phyloP scores from a whole-genome alignment of 2,797 vertebrate species.

The Crenuchus spilurus region DNA sequence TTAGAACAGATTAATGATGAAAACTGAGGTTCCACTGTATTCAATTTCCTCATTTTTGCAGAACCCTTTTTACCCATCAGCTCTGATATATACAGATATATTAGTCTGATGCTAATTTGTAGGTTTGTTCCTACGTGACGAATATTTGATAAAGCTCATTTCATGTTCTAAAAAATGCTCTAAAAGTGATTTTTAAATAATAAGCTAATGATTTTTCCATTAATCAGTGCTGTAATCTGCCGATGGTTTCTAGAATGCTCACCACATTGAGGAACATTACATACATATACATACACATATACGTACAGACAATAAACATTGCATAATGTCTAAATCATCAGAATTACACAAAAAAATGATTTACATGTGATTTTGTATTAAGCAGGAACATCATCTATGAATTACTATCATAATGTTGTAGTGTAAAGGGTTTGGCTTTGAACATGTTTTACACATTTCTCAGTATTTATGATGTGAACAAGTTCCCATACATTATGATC shows the following conservation, averaged over 20 bases:
- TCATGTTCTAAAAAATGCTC: no score
- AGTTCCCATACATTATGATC: background rate
- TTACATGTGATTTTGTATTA: background rate
- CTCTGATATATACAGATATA: no score
- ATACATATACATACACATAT: background rate
- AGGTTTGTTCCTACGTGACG: no score
- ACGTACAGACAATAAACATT: background rate
- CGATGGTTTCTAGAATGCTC: slow-evolving; percentile 30
- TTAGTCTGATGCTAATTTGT: no score
- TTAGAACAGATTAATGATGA: no score
- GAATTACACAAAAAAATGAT: background rate
- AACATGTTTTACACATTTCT: background rate
- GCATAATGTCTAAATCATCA: background rate
- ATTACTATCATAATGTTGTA: slow-evolving; percentile 58
- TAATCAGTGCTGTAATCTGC: background rate
- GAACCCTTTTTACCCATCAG: no score
- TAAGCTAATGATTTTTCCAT: background rate
- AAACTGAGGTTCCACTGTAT: no score
- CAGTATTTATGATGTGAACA: background rate
- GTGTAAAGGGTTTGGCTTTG: slow-evolving; percentile 45
- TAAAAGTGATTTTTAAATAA: no score
- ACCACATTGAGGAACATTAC: background rate
- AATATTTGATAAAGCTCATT: no score
- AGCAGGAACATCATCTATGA: slow-evolving; percentile 5
- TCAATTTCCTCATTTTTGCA: no score